Conservation (phyloP, 1,140 invertebrate species). For the Limonius californicus region DNA sequence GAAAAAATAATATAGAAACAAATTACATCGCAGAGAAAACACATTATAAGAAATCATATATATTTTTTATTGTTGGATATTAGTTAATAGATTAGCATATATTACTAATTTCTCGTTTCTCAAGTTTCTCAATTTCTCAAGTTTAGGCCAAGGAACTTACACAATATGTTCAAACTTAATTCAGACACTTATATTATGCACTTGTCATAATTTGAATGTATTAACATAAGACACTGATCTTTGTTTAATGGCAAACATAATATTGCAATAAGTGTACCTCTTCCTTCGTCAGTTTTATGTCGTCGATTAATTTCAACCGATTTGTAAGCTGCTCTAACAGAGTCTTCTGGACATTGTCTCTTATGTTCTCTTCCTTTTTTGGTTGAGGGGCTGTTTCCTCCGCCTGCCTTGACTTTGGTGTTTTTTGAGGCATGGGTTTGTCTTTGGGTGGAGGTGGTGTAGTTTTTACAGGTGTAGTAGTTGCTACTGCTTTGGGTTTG, state of each 20-base stretch:
- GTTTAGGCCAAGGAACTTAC: too few relatives aligned
- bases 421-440: conserved; percentile 29
- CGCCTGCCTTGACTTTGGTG: conserved; percentile 30
- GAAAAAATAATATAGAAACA: too few relatives aligned
- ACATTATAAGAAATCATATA: too few relatives aligned
- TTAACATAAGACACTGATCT: too few relatives aligned
- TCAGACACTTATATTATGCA: too few relatives aligned
- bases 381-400: conserved; percentile 28
- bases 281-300: conserved; percentile 59
- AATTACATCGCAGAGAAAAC: too few relatives aligned
- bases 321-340: conserved; percentile 65
- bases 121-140: too few relatives aligned
- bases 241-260: too few relatives aligned
- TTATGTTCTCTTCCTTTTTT: conserved; percentile 59
- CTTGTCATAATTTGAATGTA: neutral
- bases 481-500: conserved; percentile 31
- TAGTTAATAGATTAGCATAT: too few relatives aligned
- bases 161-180: too few relatives aligned
- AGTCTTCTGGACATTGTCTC: conserved; percentile 76
- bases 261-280: conserved; percentile 51
- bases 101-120: too few relatives aligned
- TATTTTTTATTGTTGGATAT: too few relatives aligned
- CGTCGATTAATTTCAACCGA: conserved; percentile 61
- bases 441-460: conserved; percentile 23
- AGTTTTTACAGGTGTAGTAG: conserved; percentile 26